Evolutionary conservation across 2,888 invertebrate genomes (phyloP), one percentile per base, ranked within the genome.

Genomic region (Selenia dentaria): DNA sequence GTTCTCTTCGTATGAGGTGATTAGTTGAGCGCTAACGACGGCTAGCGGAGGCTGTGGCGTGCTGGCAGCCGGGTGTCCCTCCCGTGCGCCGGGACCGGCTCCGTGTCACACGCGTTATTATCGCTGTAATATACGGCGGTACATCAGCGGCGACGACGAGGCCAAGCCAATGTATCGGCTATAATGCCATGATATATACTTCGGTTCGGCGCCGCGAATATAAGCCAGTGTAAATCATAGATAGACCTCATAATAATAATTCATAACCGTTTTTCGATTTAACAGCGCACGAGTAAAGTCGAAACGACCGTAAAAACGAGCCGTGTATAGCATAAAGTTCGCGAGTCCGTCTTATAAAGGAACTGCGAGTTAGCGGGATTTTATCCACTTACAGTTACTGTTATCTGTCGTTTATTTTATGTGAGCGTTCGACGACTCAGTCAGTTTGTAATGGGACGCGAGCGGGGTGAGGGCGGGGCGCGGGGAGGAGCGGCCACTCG

Each of bases 321-420:
- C 59, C 63, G 51, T 35, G 56, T 18, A 57, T 44, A 54, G 44
- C 57, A 64, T 67, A 66, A 66, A 68, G 48, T 59, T 51, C 55
- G 58, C 64, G 59, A 57, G 53, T 60, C 57, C 48, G 51, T 22
- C 53, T 49, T 31, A 42, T 51, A 53, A 54, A 58, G 63, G 59
- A 62, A 67, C 64, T 62, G 60, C 67, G 64, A 69, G 61, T 72
- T 63, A 63, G 66, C 70, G 61, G 62, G 65, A 66, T 70, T 64
- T 70, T 70, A 73, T 73, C 66, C 61, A 63, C 59, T 64, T 11
- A 51, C 54, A 52, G 60, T 54, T 11, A 51, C 54, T 51, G 60
- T 54, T 65, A 58, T 61, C 56, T 56, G 64, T 59, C 67, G 60
- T 70, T 70, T 62, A 65, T 63, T 74, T 72, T 64, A 68, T 68